phyloP scores from a whole-genome alignment of 2,113 vertebrate species.

The Sylvia atricapilla region DNA sequence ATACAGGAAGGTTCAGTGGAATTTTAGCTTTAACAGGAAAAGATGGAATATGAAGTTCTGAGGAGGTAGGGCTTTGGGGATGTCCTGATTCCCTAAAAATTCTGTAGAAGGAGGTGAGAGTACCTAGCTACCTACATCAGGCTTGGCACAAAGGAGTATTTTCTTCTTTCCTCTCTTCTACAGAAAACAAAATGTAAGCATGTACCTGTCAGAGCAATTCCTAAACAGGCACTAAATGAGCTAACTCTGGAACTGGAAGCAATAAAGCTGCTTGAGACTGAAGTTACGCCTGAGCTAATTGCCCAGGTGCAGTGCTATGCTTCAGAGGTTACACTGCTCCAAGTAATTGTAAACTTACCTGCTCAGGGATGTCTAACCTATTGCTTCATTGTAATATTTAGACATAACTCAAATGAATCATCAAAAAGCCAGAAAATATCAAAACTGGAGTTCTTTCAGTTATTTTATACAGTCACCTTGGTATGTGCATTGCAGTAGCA shows the following conservation, averaged over 20 bases:
- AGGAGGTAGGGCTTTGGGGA: not conserved
- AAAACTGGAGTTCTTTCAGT: not conserved
- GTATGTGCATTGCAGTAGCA: not conserved
- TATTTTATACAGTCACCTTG: not conserved
- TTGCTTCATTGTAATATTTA: slow-evolving; percentile 22
- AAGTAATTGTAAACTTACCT: slow-evolving; percentile 17
- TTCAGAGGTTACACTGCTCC: not conserved
- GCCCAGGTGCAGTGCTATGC: not conserved
- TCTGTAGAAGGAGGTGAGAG: not conserved
- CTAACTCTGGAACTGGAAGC: slow-evolving; percentile 19
- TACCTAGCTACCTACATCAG: not conserved
- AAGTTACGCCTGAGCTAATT: not conserved
- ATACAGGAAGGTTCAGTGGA: slow-evolving; percentile 18
- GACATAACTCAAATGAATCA: slow-evolving; percentile 11
- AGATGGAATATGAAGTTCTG: not conserved
- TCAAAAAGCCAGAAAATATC: slow-evolving; percentile 13
- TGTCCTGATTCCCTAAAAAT: not conserved
- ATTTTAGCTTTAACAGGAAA: slow-evolving; percentile 26
- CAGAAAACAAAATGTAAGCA: not conserved
- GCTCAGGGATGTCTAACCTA: not conserved
- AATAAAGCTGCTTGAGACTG: slow-evolving; percentile 20
- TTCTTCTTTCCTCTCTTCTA: not conserved
- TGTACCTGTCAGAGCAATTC: not conserved
- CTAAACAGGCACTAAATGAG: not conserved
- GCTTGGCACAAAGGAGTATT: not conserved